Evolutionary conservation across 2,888 invertebrate species (phyloP).

Genomic region (Prionchulus punctatus): DNA sequence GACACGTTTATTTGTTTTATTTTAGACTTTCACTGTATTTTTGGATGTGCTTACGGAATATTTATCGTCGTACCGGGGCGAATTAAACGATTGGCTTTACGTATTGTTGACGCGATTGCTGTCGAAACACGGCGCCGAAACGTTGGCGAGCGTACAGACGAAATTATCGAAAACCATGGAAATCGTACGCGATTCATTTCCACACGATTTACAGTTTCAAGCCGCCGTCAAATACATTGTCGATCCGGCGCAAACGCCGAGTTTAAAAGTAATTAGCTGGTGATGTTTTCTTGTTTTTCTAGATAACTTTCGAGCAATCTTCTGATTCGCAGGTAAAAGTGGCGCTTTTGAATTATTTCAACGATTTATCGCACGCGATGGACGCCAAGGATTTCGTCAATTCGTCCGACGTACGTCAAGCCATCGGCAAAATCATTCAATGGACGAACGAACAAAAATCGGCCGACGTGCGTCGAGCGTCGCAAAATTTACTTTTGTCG

Average conservation of each 20-base stretch:
- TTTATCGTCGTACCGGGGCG: constrained; percentile 63
- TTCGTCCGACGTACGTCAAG: constrained; percentile 42
- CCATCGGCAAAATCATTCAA: constrained; percentile 54
- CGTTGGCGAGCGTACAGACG: constrained; percentile 72
- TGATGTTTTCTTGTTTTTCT: background rate
- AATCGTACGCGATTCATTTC: constrained; percentile 21
- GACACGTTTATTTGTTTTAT: constrained; percentile 7
- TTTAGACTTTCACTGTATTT: constrained; percentile 66
- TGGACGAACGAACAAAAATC: constrained; percentile 55
- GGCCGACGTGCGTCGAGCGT: constrained; percentile 46
- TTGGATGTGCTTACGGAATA: constrained; percentile 81
- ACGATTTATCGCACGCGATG: constrained; percentile 35
- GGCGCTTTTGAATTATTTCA: constrained; percentile 40
- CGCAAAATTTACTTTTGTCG: constrained; percentile 53
- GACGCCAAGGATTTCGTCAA: constrained; percentile 37
- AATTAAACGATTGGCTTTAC: constrained; percentile 81
- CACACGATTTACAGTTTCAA: constrained; percentile 13
- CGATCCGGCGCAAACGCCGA: constrained; percentile 16
- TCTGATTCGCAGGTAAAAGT: constrained; percentile 42
- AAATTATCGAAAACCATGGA: constrained; percentile 48
- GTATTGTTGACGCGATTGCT: constrained; percentile 69
- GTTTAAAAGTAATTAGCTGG: constrained; percentile 12
- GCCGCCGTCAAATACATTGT: constrained; percentile 13
- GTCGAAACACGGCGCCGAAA: constrained; percentile 74
- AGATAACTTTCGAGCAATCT: too few relatives aligned